Conservation (phyloP, 2,797 vertebrate species). For the Enteromius afrohamiltoni region DNA sequence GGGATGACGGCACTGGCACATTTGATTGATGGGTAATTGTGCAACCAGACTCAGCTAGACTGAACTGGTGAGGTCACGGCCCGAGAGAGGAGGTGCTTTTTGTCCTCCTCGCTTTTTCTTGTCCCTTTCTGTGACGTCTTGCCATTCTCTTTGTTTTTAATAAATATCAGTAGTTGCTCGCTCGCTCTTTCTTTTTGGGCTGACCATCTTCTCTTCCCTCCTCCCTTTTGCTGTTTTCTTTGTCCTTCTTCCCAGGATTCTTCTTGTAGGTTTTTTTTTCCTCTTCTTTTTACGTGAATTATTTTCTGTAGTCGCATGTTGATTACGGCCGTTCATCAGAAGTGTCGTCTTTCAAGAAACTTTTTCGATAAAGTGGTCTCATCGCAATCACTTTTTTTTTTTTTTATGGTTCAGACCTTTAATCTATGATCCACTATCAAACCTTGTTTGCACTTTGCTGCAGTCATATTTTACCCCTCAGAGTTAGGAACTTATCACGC, state of each 20-base stretch:
- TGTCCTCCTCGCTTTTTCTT: conserved; percentile 71
- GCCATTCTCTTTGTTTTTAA: conserved; percentile 68
- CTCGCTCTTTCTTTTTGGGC: conserved; percentile 5
- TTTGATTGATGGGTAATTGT: conserved; percentile 84
- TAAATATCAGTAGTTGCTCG: conserved; percentile 56
- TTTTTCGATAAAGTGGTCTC: conserved; percentile 60
- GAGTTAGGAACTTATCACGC: conserved; percentile 34
- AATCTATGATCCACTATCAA: conserved; percentile 64
- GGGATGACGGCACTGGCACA: conserved; percentile 71
- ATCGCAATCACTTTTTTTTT: conserved; percentile 55
- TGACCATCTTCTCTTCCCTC: conserved; percentile 44
- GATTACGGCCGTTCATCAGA: conserved; percentile 58
- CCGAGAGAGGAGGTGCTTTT: conserved; percentile 63
- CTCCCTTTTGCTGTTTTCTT: conserved; percentile 62
- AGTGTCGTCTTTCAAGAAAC: conserved; percentile 58
- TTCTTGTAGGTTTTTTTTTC: conserved; percentile 51
- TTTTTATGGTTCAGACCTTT: conserved; percentile 61
- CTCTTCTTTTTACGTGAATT: conserved; percentile 41
- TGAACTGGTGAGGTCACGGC: conserved; percentile 79
- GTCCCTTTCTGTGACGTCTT: conserved; percentile 69
- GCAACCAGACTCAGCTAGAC: conserved; percentile 77
- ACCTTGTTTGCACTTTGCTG: conserved; percentile 61
- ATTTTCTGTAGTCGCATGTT: conserved; percentile 59
- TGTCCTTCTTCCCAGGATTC: conserved; percentile 58
- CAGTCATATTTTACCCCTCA: conserved; percentile 52